A percentile compares a stretch with the other conserved stretches of the same genome.
phyloP scores from a whole-genome alignment of 2,797 vertebrate genomes.

The Amniataba percoides region DNA sequence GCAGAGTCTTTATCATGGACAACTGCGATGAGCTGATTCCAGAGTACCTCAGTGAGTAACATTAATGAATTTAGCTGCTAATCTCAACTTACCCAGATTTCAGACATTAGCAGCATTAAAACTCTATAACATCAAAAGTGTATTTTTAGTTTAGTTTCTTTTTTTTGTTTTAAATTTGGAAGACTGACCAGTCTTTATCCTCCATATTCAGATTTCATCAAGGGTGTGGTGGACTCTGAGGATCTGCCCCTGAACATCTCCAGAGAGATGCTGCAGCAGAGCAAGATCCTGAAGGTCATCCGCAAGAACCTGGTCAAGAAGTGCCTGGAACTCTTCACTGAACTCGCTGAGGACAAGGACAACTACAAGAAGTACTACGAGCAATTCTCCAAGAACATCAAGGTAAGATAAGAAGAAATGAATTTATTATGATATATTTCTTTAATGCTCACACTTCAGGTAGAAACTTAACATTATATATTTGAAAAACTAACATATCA shows the following conservation, averaged over 20 bases:
- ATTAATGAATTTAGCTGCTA: neutral
- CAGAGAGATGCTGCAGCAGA: constrained; percentile 98
- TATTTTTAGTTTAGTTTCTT: neutral
- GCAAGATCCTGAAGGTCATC: constrained; percentile 98
- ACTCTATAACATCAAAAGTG: constrained; percentile 6
- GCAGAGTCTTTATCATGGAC: constrained; percentile 98
- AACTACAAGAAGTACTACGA: constrained; percentile 95
- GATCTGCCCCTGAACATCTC: constrained; percentile 96
- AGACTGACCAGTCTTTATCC: constrained; percentile 12
- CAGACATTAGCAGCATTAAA: neutral
- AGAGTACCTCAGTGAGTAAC: constrained; percentile 94
- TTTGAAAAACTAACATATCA: no score
- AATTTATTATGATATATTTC: neutral
- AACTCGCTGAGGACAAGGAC: constrained; percentile 93
- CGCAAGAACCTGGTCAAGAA: constrained; percentile 98
- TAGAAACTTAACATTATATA: no score
- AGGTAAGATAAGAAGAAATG: constrained; percentile 84
- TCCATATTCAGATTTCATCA: constrained; percentile 89
- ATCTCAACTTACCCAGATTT: neutral
- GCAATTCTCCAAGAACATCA: constrained; percentile 95
- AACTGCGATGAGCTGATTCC: constrained; percentile 98
- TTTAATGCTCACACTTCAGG: neutral
- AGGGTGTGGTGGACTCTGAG: constrained; percentile 95
- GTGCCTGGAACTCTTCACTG: constrained; percentile 93
- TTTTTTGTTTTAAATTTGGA: neutral